Evolutionary conservation across 2,797 vertebrate genomes (phyloP), one percentile per base, ranked within the genome.

Genomic region (Hippoglossus hippoglossus): DNA sequence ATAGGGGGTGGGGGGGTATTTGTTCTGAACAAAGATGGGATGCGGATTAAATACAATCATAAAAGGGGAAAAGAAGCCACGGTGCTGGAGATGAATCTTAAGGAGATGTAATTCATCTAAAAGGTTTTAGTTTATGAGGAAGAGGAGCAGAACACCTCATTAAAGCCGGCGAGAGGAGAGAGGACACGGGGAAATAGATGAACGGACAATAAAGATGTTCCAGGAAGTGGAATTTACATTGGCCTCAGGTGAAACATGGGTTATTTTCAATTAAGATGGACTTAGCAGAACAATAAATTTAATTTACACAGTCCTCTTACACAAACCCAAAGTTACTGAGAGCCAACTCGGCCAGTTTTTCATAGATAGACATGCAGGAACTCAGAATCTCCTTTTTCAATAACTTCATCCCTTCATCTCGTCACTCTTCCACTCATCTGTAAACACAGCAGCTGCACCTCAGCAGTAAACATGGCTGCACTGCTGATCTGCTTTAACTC

Each of bases 101-200:
- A 87, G 76, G 84, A 88, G 90, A 80, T 90, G 88, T 89, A 89
- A 90, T 90, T 91, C 80, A 87, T 92, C 90, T 89, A 88, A 92
- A 89, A 91, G 85, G 88, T 89, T 91, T 90, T 88, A 82, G 81
- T 92, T 90, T 88, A 91, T 87, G 87, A 90, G 79, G 80, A 80
- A 67, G 71, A 79, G 72, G 84, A 89, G 82, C 66, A 53, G 80
- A 87, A 77, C 81, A 73, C 65, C 84, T 90, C 88, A 88, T 92
- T 89, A 88, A 90, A 82, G 82, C 53, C 59, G 6, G 72, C 31
- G 44, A 77, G 78, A 86, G 68, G 76, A 83, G 65, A 82, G 76
- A 74, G 67, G 75, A 81, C 77, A 77, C 47, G 36, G 74, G 71
- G 34, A 81, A 88, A 89, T 63, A 78, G 79, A 91, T 88, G 85